phyloP scores from a whole-genome alignment of 2,888 invertebrate genomes.

The Monochamus alternatus region DNA sequence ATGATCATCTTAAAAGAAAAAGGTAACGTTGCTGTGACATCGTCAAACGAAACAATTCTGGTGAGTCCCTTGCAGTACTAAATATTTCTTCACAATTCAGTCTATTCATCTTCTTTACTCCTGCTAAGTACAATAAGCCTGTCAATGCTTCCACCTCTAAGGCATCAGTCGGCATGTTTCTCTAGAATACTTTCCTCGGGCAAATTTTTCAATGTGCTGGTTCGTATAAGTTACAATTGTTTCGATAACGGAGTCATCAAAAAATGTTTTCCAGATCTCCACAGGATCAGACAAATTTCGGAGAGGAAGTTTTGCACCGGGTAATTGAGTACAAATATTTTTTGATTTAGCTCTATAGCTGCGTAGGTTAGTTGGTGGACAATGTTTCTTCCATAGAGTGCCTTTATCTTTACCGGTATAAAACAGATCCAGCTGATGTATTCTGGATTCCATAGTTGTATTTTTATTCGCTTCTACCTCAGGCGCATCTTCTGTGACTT shows the following conservation, averaged over 20 bases:
- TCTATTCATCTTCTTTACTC: slow-evolving; percentile 1
- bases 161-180: not conserved
- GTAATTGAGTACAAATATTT: not conserved
- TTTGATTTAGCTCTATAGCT: not conserved
- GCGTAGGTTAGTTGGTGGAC: not conserved
- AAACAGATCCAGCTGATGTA: not conserved
- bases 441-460: not conserved
- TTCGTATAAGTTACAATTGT: not conserved
- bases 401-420: slow-evolving; percentile 24
- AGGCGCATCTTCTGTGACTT: not conserved
- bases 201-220: not conserved
- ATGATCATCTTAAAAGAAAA: slow-evolving; percentile 23
- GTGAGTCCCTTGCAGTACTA: not conserved
- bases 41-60: slow-evolving; percentile 2
- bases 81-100: not conserved
- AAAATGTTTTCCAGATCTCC: not conserved
- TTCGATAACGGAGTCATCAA: not conserved
- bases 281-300: not conserved
- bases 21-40: slow-evolving; percentile 10
- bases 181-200: not conserved
- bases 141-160: not conserved
- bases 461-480: not conserved
- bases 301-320: not conserved
- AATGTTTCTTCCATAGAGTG: slow-evolving; percentile 9
- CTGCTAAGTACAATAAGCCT: not conserved